Evolutionary conservation across 1,140 invertebrate genomes (phyloP).

Genomic region (Panulirus ornatus): DNA sequence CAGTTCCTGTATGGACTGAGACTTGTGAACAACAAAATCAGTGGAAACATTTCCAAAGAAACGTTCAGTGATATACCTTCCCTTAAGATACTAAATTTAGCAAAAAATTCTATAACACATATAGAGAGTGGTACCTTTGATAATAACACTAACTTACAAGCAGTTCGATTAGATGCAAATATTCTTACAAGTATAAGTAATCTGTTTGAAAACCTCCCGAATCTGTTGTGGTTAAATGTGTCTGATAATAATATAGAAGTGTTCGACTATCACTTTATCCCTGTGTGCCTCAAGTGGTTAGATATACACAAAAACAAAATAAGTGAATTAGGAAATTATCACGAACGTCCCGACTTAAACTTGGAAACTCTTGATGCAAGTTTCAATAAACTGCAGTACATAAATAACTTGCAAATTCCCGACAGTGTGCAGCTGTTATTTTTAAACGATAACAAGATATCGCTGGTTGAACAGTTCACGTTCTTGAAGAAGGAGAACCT

Average conservation of each 20-base stretch:
- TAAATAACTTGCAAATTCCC: slow-evolving; percentile 83
- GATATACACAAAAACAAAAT: slow-evolving; percentile 94
- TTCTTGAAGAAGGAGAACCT: slow-evolving; percentile 91
- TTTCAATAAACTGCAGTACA: slow-evolving; percentile 88
- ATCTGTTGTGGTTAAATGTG: slow-evolving; percentile 92
- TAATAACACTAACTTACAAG: slow-evolving; percentile 88
- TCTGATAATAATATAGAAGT: slow-evolving; percentile 92
- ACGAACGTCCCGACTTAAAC: slow-evolving; percentile 85
- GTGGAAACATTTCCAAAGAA: slow-evolving; percentile 88
- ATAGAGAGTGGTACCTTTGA: slow-evolving; percentile 87
- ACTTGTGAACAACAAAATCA: slow-evolving; percentile 90
- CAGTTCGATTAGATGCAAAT: slow-evolving; percentile 92
- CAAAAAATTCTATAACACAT: slow-evolving; percentile 88
- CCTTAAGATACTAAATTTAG: slow-evolving; percentile 92
- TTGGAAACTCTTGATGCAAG: slow-evolving; percentile 89
- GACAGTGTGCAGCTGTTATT: slow-evolving; percentile 88
- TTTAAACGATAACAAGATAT: slow-evolving; percentile 90
- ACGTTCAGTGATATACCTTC: slow-evolving; percentile 89
- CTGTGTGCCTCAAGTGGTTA: slow-evolving; percentile 89
- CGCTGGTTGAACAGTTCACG: slow-evolving; percentile 84
- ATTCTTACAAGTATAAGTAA: slow-evolving; percentile 90
- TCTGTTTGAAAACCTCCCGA: slow-evolving; percentile 89
- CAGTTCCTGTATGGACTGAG: slow-evolving; percentile 88
- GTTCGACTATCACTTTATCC: slow-evolving; percentile 94
- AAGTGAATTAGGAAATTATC: slow-evolving; percentile 90